These are phyloP conservation scores for Pituophis catenifer DNA, from an alignment of 2,113 vertebrate genomes.

Conservation along the genomic window DNA sequence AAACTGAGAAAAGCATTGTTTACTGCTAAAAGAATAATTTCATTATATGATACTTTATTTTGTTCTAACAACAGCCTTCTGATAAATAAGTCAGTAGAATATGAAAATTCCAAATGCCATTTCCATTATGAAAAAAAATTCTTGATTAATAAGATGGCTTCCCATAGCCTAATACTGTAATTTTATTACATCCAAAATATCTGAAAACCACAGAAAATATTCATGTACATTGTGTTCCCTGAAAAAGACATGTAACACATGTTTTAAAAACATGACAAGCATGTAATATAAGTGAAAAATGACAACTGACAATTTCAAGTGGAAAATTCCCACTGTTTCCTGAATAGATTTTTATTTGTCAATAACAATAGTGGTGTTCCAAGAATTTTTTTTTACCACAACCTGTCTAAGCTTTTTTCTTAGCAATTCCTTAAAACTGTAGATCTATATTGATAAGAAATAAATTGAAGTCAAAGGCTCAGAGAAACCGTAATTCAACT, in stretches of 20 bases:
- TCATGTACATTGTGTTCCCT: constrained; percentile 53
- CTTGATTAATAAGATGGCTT: constrained; percentile 44
- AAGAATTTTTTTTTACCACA: constrained; percentile 17
- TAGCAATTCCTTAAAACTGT: constrained; percentile 34
- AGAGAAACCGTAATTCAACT: constrained; percentile 12
- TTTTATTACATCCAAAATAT: constrained; percentile 41
- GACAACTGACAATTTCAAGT: constrained; percentile 25
- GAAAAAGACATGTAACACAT: constrained; percentile 45
- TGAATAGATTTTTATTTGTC: constrained; percentile 53
- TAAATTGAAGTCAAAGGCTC: constrained; percentile 26
- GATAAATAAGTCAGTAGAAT: constrained; percentile 50
- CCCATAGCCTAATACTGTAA: constrained; percentile 37
- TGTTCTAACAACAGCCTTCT: constrained; percentile 15
- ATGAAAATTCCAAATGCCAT: constrained; percentile 41
- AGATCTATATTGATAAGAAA: constrained; percentile 19
- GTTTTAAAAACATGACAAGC: background rate
- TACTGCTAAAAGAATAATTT: background rate
- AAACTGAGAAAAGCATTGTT: background rate
- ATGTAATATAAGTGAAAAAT: constrained; percentile 19
- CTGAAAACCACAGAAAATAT: constrained; percentile 52
- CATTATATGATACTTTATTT: background rate
- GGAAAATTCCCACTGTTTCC: constrained; percentile 33
- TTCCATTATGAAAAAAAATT: constrained; percentile 53
- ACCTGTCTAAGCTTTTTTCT: constrained; percentile 22
- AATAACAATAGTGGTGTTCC: constrained; percentile 23